Evolutionary conservation across 2,888 invertebrate species (phyloP).

Genomic region (Linnaemya vulpina): DNA sequence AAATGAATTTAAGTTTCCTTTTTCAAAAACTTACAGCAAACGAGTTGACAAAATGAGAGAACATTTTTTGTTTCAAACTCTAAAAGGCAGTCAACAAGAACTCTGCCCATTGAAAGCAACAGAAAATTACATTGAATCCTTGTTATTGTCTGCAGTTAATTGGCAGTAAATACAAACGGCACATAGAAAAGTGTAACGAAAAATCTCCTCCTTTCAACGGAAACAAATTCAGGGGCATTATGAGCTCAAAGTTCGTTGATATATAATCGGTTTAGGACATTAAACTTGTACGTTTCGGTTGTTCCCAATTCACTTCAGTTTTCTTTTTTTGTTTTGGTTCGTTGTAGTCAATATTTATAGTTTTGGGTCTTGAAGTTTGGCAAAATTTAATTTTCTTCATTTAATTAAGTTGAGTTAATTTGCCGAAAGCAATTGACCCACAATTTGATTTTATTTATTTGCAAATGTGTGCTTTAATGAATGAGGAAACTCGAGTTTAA

Average conservation of each 20-base stretch:
- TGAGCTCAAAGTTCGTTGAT: not conserved
- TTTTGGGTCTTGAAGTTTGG: not conserved
- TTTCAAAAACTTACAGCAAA: not conserved
- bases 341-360: not conserved
- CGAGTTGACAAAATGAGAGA: slow-evolving; percentile 6
- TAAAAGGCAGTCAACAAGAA: not conserved
- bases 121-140: not conserved
- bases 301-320: not conserved
- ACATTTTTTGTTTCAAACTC: not conserved
- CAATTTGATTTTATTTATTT: not conserved
- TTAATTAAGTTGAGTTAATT: slow-evolving; percentile 21
- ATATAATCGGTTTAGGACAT: not conserved
- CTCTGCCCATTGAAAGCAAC: not conserved
- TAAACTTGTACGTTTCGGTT: not conserved
- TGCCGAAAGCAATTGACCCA: not conserved
- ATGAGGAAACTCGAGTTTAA: not conserved
- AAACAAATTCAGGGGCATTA: slow-evolving; percentile 1
- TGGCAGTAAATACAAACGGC: not conserved
- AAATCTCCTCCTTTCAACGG: not conserved
- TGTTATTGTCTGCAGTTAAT: not conserved
- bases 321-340: not conserved
- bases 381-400: not conserved
- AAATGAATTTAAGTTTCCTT: not conserved
- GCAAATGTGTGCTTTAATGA: slow-evolving; percentile 15
- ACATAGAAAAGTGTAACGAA: not conserved